Base-by-base conservation (phyloP, 1,140 invertebrate species). In the Danaus melanippus region DNA sequence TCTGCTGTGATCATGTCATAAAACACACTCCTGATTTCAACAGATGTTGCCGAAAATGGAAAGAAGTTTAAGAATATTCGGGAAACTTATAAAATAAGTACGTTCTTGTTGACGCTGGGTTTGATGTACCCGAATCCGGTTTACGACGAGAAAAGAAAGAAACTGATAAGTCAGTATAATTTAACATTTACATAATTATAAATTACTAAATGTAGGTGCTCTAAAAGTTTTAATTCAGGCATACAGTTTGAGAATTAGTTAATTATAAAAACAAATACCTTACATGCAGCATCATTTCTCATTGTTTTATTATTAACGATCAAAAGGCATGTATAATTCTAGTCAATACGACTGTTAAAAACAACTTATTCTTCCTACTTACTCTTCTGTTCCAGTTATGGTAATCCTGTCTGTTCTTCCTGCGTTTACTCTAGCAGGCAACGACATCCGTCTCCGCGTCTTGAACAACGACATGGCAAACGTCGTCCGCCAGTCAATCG, bases 71-170 rank as follows among this genome's bases (percentile, higher is more conserved):
- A 50, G 11, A 60, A 44, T 9, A 32, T 66, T 4, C 43, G 21
- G 3, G 54, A 66, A 46, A 67, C 61, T 1, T 69, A 64, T 15
- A 60, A 53, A 9, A 42, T 58, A 12, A 59, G 58, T 12, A 57
- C 55, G 4, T 56, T 62, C 39, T 12, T 69, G 0, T 17, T 64
- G n/a, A 56, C 54, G 0, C 4, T 56, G 10, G 40, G 49, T 8
- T 9, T 67, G 39, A 62, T 69, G 64, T 60, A 64, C 50, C 67
- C 67, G 2, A 69, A 64, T 12, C 59, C 61, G 9, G 50, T 46
- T 12, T 50, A 46, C 1, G 64, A 67, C 8, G 43, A 12, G 2
- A 49, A 46, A 40, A 64, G 67, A 42, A 51, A 21, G 12, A 42
- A 42, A 8, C 15, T 42, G 8, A 59, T 68, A 43, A 12, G 64